Base-by-base conservation (phyloP, 2,113 vertebrate species). In the Lynx canadensis region DNA sequence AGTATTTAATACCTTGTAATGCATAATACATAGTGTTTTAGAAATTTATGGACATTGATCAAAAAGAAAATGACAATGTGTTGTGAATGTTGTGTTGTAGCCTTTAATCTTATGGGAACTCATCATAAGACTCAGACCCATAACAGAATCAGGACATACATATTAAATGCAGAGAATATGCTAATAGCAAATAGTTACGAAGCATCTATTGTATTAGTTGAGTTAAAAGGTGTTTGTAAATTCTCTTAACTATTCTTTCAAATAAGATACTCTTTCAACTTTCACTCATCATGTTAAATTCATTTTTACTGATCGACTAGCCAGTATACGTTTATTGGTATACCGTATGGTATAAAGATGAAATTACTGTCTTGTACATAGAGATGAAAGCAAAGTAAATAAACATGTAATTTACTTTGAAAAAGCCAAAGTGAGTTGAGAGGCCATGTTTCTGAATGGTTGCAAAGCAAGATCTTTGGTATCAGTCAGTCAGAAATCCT, bases 361-460 rank as follows among this genome's bases (percentile, higher is more conserved):
- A 57, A 74, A 80, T 76, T 55, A 69, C 15, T 88, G 27, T 65
- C 33, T 13, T 27, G 29, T 29, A 89, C 4, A 81, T 50, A 97
- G 27, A 97, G 31, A 86, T 3, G 31, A 92, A 96, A 96, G 14
- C 9, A 50, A 21, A 97, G 19, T 23, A 85, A 88, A 83, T 63
- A 71, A 95, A 52, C 7, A 60, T 1, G 2, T 38, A 81, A 94
- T 25, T 55, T 97, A 57, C 65, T 73, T 31, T 87, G 69, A 88
- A 96, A 78, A 86, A 65, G 13, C 13, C 33, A 69, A 94, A 93
- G 7, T 82, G 41, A 87, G 25, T 38, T 82, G 66, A 95, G 48
- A 93, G n/a, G 15, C n/a, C 55, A 50, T 33, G 55, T 15, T 31
- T 33, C 18, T 85, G 73, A 82, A 41, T 19, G 63, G 38, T 31